Percentiles rank a stretch among this genome's conserved stretches.
Evolutionary conservation across 2,797 vertebrate species (phyloP).

Genomic region (Margarornis squamiger): DNA sequence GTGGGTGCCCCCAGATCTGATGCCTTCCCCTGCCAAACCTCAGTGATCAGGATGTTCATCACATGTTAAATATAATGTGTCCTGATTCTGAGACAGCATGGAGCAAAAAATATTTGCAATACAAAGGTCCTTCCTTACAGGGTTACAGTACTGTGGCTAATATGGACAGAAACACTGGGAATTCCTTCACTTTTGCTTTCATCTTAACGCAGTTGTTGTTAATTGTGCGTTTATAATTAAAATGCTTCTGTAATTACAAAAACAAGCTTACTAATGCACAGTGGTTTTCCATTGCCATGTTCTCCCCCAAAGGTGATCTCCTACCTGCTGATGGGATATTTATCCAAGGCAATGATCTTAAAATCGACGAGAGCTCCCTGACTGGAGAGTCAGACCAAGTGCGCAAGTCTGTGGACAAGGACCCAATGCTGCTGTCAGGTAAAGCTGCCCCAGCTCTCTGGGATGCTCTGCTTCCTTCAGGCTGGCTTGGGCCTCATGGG

Average conservation of each 20-base stretch:
- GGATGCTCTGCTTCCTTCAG: not conserved
- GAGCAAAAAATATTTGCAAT: not conserved
- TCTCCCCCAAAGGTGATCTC: slow-evolving; percentile 85
- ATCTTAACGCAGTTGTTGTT: not conserved
- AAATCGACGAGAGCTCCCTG: slow-evolving; percentile 97
- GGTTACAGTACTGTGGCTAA: fast-evolving
- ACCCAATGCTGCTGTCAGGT: slow-evolving; percentile 98
- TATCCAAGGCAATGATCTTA: slow-evolving; percentile 97
- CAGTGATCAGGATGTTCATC: fast-evolving
- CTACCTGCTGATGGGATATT: slow-evolving; percentile 93
- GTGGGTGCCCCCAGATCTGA: fast-evolving
- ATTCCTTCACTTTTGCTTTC: not conserved
- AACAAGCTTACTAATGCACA: not conserved
- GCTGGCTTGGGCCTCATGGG: not conserved
- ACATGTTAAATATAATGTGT: fast-evolving
- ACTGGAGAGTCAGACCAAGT: slow-evolving; percentile 98
- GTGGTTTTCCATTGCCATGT: not conserved
- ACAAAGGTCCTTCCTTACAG: not conserved
- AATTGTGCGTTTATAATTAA: not conserved
- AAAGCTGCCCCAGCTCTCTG: slow-evolving; percentile 13
- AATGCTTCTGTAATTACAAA: not conserved
- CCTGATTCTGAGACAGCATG: not conserved
- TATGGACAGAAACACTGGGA: fast-evolving
- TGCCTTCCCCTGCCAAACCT: not conserved
- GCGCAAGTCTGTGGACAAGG: slow-evolving; percentile 90